Evolutionary conservation across 2,797 vertebrate species (phyloP), one percentile per base, ranked within the genome.

Genomic region (Bufotes viridis): DNA sequence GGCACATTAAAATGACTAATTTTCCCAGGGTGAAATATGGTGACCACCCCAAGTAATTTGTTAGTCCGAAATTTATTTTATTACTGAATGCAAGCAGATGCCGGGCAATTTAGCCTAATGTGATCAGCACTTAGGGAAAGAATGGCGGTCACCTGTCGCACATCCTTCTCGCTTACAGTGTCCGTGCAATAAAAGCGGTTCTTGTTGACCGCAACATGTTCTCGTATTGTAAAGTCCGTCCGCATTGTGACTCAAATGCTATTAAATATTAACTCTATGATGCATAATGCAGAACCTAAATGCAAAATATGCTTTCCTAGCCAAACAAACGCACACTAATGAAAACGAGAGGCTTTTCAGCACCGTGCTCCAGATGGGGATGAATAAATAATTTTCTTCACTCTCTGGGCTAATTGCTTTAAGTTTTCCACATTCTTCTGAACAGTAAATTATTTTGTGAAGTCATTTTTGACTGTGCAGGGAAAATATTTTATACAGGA

Each of bases 261-360:
- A 88, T 88, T 65, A 88, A 88, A 88, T 85, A 88, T 88, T 88
- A 84, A 88, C 65, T 84, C 78, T 61, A 26, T 55, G 22, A 76
- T 88, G 76, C 67, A 88, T 85, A 84, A 85, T 72, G 82, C 82
- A 88, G 53, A n/a, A 24, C 65, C 65, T 72, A 51, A 72, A 85
- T 70, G 84, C 80, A 82, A 86, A 86, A 86, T 78, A 49, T 61
- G 79, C 61, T 63, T 82, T 86, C 53, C 60, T 34, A 58, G 88
- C 88, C 88, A 89, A 89, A 89, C 88, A 89, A 89, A 89, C 84
- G 83, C 70, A 60, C 34, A 24, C 84, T 89, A 78, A 89, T 86
- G 84, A 89, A 82, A 89, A 89, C 61, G 51, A 78, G 70, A 65
- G 79, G 26, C 20, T 78, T 87, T 78, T 72, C n/a, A 17, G 76